Base-by-base conservation (phyloP, 2,888 invertebrate species). In the Andrena chrysosceles region DNA sequence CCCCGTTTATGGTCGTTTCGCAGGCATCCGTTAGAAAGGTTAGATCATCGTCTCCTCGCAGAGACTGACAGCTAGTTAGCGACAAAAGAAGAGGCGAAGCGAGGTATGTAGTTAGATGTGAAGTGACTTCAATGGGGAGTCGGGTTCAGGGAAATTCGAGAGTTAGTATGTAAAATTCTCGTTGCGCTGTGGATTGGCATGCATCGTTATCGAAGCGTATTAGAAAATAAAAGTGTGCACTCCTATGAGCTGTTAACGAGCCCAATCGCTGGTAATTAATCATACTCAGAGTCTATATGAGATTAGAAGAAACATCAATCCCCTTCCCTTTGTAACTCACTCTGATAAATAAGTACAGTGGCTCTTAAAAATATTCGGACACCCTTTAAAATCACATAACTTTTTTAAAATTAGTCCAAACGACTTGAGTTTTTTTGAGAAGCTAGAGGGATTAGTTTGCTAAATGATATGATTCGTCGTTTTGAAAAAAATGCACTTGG, bases 21-120 rank as follows among this genome's bases (percentile, higher is more conserved):
- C 3, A 31, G 31, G 31, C 20, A 20, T 35, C 3, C 20, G 10
- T 13, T 7, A 13, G 2, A 60, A 29, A 23, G 62, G 62, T 62
- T 62, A 62, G 62, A 29, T 35, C 20, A 33, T 62, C 62, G 20
- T 23, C 56, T 23, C 56, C 56, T 20, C 56, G n/a, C n/a, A 35
- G 33, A 62, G 29, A 62, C 62, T 20, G 62, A 62, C 62, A 33
- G 62, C 33, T 20, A 20, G 33, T 35, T 62, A 29, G 20, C 33
- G n/a, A 62, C 35, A 20, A 62, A 62, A 62, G 62, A 35, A 62
- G 16, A 8, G 33, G 33, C 62, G 33, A n/a, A 8, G 4, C 10
- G 16, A 62, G 10, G 10, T 20, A 60, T 31, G 20, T 2, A 35
- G n/a, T 35, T n/a, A 23, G 62, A 35, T 10, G 35, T 5, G 29